Percentiles rank a stretch among this genome's conserved stretches.
Conservation (phyloP, 2,113 vertebrate species). For the Arenaria interpres region DNA sequence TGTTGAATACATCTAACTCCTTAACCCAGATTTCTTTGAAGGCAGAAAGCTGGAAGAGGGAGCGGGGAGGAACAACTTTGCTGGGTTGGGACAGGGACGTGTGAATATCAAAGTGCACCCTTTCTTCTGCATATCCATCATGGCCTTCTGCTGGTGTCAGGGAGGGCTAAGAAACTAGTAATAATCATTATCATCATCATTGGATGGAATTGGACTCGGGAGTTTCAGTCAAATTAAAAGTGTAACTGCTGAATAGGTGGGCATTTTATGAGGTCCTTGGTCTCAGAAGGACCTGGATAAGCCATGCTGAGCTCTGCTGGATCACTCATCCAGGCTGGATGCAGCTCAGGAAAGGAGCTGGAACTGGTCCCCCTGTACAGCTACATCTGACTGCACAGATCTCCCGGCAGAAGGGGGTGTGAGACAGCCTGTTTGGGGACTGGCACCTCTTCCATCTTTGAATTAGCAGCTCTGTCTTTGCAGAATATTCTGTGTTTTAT, state of each 20-base stretch:
- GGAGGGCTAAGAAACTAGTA: background rate
- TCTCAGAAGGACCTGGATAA: background rate
- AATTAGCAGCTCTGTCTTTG: conserved; percentile 25
- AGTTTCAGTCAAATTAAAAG: background rate
- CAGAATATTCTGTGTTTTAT: conserved; percentile 40
- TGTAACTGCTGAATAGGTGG: background rate
- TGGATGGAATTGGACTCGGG: background rate
- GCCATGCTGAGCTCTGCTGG: background rate
- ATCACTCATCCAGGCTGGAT: background rate
- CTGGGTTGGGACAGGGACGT: background rate
- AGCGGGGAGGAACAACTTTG: background rate
- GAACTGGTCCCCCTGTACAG: background rate
- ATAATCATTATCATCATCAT: background rate
- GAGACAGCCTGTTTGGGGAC: background rate
- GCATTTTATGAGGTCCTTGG: background rate
- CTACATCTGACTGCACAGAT: background rate
- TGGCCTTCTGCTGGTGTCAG: background rate
- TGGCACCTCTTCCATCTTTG: background rate
- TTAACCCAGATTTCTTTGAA: background rate
- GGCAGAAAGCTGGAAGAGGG: background rate
- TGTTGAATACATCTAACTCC: background rate
- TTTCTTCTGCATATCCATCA: background rate
- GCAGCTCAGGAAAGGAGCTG: background rate
- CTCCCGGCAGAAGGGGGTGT: background rate
- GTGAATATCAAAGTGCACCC: background rate